Percentiles rank a stretch among this genome's conserved stretches.
Conservation (phyloP, 2,113 vertebrate genomes). For the Brevimyrus niger region DNA sequence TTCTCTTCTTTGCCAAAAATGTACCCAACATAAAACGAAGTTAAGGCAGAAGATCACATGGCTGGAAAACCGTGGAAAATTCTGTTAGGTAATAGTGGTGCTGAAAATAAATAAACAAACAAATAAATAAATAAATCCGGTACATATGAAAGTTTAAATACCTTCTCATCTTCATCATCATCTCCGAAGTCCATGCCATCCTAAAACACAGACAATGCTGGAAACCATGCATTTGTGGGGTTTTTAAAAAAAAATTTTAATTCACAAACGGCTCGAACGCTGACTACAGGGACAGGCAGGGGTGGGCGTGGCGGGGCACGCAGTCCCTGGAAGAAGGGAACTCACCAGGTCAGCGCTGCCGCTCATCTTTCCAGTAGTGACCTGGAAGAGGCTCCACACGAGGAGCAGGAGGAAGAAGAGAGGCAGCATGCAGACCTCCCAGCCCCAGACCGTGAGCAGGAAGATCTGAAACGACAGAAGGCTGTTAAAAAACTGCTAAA, state of each 20-base stretch:
- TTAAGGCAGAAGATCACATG: background rate
- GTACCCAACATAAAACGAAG: background rate
- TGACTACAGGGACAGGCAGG: background rate
- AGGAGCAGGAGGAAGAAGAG: conserved; percentile 80
- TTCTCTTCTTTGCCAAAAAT: background rate
- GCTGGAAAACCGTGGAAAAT: background rate
- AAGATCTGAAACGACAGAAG: conserved; percentile 68
- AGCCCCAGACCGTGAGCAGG: conserved; percentile 80
- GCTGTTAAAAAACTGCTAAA: background rate
- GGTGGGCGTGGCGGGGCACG: background rate
- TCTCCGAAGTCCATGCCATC: conserved; percentile 76
- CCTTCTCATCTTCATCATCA: conserved; percentile 91
- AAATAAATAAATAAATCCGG: too few relatives aligned
- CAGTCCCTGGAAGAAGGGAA: background rate
- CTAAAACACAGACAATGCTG: conserved; percentile 58
- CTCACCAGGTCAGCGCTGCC: conserved; percentile 79
- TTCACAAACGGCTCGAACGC: background rate
- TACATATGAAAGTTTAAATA: conserved; percentile 32
- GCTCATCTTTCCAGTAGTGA: conserved; percentile 59
- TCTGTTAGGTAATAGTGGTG: background rate
- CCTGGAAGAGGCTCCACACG: conserved; percentile 77
- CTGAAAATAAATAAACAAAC: too few relatives aligned
- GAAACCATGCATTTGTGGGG: conserved; percentile 18
- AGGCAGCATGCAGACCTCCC: conserved; percentile 93
- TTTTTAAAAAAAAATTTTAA: too few relatives aligned